Evolutionary conservation across 1,140 invertebrate species (phyloP).

Genomic region (Atta cephalotes): DNA sequence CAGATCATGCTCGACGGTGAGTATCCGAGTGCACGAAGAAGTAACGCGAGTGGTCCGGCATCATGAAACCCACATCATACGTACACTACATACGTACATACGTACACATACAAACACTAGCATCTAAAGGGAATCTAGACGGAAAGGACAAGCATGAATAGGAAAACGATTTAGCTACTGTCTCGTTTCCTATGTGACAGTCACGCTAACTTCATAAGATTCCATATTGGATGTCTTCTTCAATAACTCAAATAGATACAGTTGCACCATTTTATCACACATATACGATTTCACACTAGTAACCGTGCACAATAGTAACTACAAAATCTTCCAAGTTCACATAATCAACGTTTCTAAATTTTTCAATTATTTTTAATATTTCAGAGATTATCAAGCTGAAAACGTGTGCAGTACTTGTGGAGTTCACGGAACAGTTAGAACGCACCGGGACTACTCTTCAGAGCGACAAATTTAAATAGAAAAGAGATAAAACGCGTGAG

Average conservation of each 20-base stretch:
- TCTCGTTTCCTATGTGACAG: not conserved
- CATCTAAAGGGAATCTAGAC: not conserved
- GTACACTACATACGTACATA: not conserved
- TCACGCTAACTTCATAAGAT: constrained; percentile 4
- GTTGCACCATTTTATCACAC: not conserved
- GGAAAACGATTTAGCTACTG: constrained; percentile 55
- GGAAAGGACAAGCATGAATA: constrained; percentile 13
- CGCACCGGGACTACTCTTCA: not conserved
- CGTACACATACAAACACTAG: constrained; percentile 18
- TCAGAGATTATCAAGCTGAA: not conserved
- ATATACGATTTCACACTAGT: not conserved
- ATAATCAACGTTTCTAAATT: not conserved
- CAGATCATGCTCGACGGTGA: constrained; percentile 52
- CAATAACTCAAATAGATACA: not conserved
- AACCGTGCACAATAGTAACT: not conserved
- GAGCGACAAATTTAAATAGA: not conserved
- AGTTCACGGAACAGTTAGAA: not conserved
- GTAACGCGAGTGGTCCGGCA: constrained; percentile 28
- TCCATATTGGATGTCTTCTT: not conserved
- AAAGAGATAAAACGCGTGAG: not conserved
- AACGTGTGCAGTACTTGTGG: not conserved
- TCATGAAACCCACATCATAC: constrained; percentile 72
- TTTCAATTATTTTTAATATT: no score
- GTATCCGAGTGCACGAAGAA: constrained; percentile 24
- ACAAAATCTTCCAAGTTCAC: not conserved